Base-by-base conservation (phyloP, 1,140 invertebrate species). In the Ruditapes philippinarum region DNA sequence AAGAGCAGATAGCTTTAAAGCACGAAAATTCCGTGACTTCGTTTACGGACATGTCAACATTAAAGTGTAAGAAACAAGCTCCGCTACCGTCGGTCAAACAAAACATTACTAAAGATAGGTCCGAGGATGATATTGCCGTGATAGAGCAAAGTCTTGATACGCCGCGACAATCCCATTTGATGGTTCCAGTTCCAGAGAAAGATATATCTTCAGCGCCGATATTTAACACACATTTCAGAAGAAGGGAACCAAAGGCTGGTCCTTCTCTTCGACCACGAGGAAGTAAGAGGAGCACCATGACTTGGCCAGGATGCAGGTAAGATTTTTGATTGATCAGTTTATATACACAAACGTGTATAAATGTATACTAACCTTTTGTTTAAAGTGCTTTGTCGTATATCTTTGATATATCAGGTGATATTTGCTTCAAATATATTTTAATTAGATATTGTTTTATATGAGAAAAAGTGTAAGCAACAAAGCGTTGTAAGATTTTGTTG, bases 281-380 rank as follows among this genome's bases (percentile, higher is more conserved):
- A 2, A 87, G 73, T 38, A 87, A 78, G 22, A n/a, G 73, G n/a
- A 79, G 74, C 22, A 68, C 84, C 17, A 87, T 78, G 51, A 78
- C 84, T 9, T 87, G 73, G 84, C 84, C 73, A 28, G 84, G 74
- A 40, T 87, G 84, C 51, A 87, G 84, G 49, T 45, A 80, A 45
- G 57, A 68, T 7, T n/a, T 7, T n/a, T n/a, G n/a, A n/a, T n/a
- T n/a, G n/a, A n/a, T n/a, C n/a, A n/a, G n/a, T n/a, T n/a, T n/a
- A n/a, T n/a, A n/a, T n/a, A n/a, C n/a, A n/a, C n/a, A n/a, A n/a
- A n/a, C n/a, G n/a, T n/a, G n/a, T n/a, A n/a, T n/a, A n/a, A n/a
- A n/a, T n/a, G n/a, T n/a, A n/a, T n/a, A n/a, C n/a, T n/a, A n/a
- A n/a, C n/a, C n/a, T n/a, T n/a, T n/a, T n/a, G n/a, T n/a, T n/a